phyloP scores from a whole-genome alignment of 2,113 vertebrate species.

The Pelvicachromis taeniatus region DNA sequence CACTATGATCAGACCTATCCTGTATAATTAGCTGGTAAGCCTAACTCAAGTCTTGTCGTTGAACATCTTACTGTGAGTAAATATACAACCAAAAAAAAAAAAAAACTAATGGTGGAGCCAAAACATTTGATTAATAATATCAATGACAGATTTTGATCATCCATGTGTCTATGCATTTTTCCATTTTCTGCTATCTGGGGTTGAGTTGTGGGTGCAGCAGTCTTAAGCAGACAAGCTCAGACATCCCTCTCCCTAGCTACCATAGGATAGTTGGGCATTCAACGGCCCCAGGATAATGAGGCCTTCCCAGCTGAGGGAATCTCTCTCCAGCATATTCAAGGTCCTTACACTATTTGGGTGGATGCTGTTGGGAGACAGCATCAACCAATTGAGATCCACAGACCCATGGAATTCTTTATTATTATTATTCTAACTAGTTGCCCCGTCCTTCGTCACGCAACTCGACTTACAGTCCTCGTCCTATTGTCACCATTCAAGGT shows the following conservation, averaged over 20 bases:
- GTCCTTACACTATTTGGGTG: background rate
- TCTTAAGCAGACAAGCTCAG: background rate
- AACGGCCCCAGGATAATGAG: background rate
- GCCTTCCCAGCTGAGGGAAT: background rate
- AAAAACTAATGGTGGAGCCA: background rate
- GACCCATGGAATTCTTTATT: too few species aligned
- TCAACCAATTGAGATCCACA: too few species aligned
- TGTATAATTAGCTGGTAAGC: background rate
- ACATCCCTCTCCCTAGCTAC: background rate
- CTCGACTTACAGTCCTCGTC: too few species aligned
- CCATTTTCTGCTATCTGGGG: background rate
- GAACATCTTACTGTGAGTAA: background rate
- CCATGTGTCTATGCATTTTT: background rate
- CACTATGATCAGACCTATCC: background rate
- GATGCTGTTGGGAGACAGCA: too few species aligned
- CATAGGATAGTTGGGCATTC: too few species aligned
- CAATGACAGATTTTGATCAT: too few species aligned
- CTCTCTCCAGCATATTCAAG: background rate
- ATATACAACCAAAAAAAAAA: background rate
- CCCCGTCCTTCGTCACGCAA: too few species aligned
- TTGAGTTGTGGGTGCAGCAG: background rate
- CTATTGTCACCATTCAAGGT: too few species aligned
- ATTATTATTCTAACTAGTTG: too few species aligned
- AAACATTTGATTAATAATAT: background rate
- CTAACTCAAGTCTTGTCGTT: background rate